Conservation (phyloP, 2,888 invertebrate genomes). For the Siphlonurus alternatus region DNA sequence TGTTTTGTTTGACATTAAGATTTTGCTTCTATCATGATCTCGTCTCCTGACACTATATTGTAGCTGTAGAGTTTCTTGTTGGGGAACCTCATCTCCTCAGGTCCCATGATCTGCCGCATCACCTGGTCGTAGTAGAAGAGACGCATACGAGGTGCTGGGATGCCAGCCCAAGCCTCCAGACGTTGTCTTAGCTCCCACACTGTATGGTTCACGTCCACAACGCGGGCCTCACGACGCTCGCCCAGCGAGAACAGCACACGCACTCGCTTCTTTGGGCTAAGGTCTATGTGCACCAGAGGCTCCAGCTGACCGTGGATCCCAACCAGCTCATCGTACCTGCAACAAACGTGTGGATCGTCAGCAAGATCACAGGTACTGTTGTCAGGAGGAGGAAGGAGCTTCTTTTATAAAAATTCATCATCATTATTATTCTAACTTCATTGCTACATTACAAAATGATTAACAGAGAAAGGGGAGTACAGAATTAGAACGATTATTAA, state of each 20-base stretch:
- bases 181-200: slow-evolving; percentile 67
- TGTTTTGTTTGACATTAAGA: slow-evolving; percentile 14
- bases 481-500: no score
- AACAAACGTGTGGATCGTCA: slow-evolving; percentile 22
- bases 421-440: neutral
- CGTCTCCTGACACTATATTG: slow-evolving; percentile 76
- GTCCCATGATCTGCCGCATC: slow-evolving; percentile 38
- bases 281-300: slow-evolving; percentile 74
- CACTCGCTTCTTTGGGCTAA: slow-evolving; percentile 71
- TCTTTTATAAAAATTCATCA: neutral
- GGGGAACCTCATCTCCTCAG: slow-evolving; percentile 79
- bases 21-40: slow-evolving; percentile 77
- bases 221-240: slow-evolving; percentile 29
- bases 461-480: no score
- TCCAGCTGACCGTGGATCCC: slow-evolving; percentile 76
- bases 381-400: neutral
- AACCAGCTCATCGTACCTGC: slow-evolving; percentile 64
- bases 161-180: slow-evolving; percentile 61
- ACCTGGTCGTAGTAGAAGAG: slow-evolving; percentile 76
- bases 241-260: slow-evolving; percentile 73
- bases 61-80: slow-evolving; percentile 82
- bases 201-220: slow-evolving; percentile 52
- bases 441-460: no score
- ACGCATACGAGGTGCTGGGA: slow-evolving; percentile 70
- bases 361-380: neutral